Conservation (phyloP, 2,113 vertebrate genomes). For the Alexandromys fortis region DNA sequence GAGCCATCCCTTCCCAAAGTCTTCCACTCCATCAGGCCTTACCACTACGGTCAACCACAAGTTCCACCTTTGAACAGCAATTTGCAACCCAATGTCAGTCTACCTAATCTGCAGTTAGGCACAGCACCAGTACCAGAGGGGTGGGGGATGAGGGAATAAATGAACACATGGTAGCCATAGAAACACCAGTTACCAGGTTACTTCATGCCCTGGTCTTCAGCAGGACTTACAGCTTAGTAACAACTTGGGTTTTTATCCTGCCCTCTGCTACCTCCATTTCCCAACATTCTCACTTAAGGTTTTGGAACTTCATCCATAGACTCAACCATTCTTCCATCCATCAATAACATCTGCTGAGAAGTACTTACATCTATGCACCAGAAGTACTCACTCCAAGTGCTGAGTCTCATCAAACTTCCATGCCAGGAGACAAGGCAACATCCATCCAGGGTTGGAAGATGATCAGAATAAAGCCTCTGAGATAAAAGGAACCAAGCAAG, state of each 20-base stretch:
- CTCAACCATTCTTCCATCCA: not conserved
- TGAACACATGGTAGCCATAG: not conserved
- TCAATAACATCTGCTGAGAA: not conserved
- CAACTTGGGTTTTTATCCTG: not conserved
- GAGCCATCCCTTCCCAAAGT: not conserved
- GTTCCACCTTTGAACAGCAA: not conserved
- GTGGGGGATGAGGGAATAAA: not conserved
- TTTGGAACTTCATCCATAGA: not conserved
- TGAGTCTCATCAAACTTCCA: not conserved
- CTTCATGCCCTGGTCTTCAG: not conserved
- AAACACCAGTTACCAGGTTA: not conserved
- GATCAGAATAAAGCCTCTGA: not conserved
- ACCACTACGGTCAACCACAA: not conserved
- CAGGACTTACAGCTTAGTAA: not conserved
- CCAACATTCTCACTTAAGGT: not conserved
- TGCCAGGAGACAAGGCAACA: not conserved
- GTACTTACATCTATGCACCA: rapidly evolving
- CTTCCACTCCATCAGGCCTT: not conserved
- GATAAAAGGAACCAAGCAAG: not conserved
- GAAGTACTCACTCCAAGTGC: not conserved
- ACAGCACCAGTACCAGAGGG: not conserved
- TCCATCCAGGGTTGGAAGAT: not conserved
- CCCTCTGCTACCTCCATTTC: not conserved
- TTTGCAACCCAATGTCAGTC: not conserved
- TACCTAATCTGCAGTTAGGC: not conserved